Evolutionary conservation across 1,140 invertebrate species (phyloP).

Genomic region (Saccostrea cuccullata): DNA sequence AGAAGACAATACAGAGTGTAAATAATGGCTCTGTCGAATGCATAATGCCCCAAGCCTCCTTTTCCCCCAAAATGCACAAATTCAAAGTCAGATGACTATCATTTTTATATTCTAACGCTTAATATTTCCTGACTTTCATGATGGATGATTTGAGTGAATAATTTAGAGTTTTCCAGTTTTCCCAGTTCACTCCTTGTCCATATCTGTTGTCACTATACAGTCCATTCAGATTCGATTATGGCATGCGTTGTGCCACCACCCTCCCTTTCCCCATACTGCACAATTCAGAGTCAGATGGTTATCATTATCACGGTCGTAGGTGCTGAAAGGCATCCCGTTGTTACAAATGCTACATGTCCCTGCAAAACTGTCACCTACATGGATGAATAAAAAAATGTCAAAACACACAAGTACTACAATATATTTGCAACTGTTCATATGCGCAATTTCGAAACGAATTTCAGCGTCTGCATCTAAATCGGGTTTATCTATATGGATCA

Average conservation of each 20-base stretch:
- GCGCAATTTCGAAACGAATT: not conserved
- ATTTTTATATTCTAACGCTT: not conserved
- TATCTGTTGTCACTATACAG: not conserved
- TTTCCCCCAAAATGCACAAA: no score
- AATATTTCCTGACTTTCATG: constrained; percentile 33
- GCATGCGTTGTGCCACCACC: constrained; percentile 22
- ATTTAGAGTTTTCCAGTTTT: not conserved
- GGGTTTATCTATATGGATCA: not conserved
- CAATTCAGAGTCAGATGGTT: constrained; percentile 64
- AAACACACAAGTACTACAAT: not conserved
- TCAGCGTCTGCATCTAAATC: no score
- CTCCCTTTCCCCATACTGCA: constrained; percentile 53
- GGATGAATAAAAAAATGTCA: not conserved
- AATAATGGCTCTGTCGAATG: no score
- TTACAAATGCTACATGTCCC: not conserved
- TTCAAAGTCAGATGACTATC: no score
- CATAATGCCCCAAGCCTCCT: no score
- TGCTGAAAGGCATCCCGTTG: not conserved
- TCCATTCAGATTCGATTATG: constrained; percentile 42
- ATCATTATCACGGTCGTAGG: not conserved
- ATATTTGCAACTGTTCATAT: not conserved
- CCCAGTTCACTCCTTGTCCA: constrained; percentile 29
- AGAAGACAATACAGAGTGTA: no score
- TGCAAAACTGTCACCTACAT: not conserved
- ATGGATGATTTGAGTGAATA: constrained; percentile 38